Evolutionary conservation across 2,888 invertebrate genomes (phyloP).

Genomic region (Limnephilus marmoratus): DNA sequence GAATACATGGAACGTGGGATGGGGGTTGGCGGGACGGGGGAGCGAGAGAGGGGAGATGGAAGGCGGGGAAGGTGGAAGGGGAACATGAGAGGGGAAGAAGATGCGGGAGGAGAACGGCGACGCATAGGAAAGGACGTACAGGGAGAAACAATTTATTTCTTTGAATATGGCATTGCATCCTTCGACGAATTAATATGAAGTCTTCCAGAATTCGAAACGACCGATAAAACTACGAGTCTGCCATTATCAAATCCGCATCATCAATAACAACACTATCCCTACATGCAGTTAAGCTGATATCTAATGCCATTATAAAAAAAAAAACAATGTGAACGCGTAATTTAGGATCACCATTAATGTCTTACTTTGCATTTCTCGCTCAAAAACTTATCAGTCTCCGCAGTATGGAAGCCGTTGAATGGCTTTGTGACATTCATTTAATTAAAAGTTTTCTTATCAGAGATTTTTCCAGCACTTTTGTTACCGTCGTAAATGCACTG

Average conservation of each 20-base stretch:
- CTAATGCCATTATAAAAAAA: not conserved
- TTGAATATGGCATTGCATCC: not conserved
- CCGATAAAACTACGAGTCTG: too few species aligned
- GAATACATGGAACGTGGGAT: too few species aligned
- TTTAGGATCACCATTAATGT: conserved; percentile 45
- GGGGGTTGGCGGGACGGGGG: too few species aligned
- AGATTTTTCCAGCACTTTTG: conserved; percentile 18
- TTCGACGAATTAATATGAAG: not conserved
- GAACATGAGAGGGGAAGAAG: too few species aligned
- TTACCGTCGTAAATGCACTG: not conserved
- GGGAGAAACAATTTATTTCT: too few species aligned
- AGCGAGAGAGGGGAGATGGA: too few species aligned
- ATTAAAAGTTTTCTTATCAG: conserved; percentile 62
- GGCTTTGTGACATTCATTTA: conserved; percentile 50
- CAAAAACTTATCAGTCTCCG: conserved; percentile 41
- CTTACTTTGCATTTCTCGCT: conserved; percentile 21
- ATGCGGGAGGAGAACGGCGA: too few species aligned
- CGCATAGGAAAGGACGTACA: too few species aligned
- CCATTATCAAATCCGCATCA: not conserved
- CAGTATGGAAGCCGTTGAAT: conserved; percentile 41
- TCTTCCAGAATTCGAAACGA: not conserved
- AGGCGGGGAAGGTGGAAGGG: too few species aligned
- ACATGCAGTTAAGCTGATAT: not conserved
- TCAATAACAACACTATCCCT: not conserved
- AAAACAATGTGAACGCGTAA: not conserved